Evolutionary conservation across 2,888 invertebrate species (phyloP).

Genomic region (Nomada fucata): DNA sequence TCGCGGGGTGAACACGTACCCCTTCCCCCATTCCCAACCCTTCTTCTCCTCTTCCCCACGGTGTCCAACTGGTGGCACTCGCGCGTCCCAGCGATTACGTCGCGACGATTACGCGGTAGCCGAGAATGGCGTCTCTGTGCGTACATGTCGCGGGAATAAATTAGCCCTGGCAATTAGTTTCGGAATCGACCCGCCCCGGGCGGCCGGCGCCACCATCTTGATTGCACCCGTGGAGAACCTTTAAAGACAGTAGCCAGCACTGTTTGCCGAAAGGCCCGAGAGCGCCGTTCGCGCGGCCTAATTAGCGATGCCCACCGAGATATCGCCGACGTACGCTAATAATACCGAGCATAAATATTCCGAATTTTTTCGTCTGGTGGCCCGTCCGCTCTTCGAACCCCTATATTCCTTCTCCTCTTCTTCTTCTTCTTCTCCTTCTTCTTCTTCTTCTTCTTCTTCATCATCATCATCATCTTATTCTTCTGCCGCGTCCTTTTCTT

Average conservation of each 20-base stretch:
- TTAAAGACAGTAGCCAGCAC: slow-evolving; percentile 83
- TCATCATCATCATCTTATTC: no score
- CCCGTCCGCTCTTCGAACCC: slow-evolving; percentile 57
- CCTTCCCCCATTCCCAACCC: neutral
- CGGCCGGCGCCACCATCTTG: slow-evolving; percentile 84
- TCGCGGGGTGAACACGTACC: slow-evolving; percentile 23
- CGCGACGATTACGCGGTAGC: slow-evolving; percentile 73
- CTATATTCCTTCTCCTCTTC: neutral
- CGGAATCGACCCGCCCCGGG: slow-evolving; percentile 82
- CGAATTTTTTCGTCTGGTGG: slow-evolving; percentile 79
- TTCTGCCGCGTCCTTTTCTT: neutral
- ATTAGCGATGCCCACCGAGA: slow-evolving; percentile 84
- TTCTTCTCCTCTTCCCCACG: neutral
- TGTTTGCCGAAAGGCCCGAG: slow-evolving; percentile 82
- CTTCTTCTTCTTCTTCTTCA: neutral
- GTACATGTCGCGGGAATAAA: slow-evolving; percentile 81
- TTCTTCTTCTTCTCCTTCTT: no score
- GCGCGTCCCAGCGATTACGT: slow-evolving; percentile 56
- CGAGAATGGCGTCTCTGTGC: slow-evolving; percentile 78
- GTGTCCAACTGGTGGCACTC: slow-evolving; percentile 34
- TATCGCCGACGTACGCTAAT: slow-evolving; percentile 82
- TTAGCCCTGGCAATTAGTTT: slow-evolving; percentile 84
- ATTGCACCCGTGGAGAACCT: slow-evolving; percentile 75
- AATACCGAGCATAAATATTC: slow-evolving; percentile 83
- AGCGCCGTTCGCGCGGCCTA: slow-evolving; percentile 79